Evolutionary conservation across 2,113 vertebrate species (phyloP).

Genomic region (Lonchura striata): DNA sequence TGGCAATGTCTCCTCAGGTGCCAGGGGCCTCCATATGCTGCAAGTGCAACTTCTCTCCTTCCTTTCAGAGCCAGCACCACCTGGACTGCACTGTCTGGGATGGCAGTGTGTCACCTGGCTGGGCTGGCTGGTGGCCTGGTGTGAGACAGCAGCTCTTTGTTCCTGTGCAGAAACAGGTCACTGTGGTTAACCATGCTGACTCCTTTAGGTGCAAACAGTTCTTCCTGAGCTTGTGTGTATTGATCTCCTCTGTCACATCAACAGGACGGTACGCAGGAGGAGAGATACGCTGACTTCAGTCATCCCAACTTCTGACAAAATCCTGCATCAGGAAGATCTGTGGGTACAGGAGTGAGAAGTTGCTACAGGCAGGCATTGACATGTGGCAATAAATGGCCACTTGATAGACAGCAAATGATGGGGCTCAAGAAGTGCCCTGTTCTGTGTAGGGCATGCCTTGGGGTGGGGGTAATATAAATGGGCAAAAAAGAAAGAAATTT

Average conservation of each 20-base stretch:
- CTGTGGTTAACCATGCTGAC: constrained; percentile 31
- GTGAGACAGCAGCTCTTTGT: background rate
- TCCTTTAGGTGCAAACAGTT: background rate
- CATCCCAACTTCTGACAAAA: background rate
- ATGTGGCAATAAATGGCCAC: background rate
- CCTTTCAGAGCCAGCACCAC: background rate
- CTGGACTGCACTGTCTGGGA: background rate
- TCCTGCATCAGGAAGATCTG: background rate
- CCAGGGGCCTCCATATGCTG: background rate
- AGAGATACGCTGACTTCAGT: background rate
- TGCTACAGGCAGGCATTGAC: background rate
- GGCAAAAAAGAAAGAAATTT: background rate
- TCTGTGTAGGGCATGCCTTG: background rate
- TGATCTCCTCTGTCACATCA: background rate
- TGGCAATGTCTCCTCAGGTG: background rate
- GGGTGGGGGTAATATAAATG: background rate
- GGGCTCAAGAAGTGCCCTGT: background rate
- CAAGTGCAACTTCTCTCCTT: background rate
- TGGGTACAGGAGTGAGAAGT: background rate
- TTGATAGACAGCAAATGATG: background rate
- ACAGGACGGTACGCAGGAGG: background rate
- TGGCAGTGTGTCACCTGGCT: background rate
- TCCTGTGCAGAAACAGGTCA: constrained; percentile 31
- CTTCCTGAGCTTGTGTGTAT: background rate
- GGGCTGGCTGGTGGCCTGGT: background rate